Percentiles rank a stretch among this genome's conserved stretches.
phyloP scores from a whole-genome alignment of 2,797 vertebrate species.

The Podarcis lilfordi region DNA sequence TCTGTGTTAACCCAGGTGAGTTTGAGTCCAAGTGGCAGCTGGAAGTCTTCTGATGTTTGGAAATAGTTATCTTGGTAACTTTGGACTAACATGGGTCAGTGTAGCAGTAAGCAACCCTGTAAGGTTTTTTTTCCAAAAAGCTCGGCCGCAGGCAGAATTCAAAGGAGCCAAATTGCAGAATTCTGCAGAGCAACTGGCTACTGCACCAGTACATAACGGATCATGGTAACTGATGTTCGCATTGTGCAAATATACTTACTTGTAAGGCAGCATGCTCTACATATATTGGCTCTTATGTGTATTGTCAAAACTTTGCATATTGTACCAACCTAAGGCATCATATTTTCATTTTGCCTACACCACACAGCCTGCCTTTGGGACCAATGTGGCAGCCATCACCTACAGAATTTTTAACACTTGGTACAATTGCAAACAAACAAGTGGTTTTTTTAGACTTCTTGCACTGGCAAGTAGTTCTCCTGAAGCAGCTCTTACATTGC shows the following conservation, averaged over 20 bases:
- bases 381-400: neutral
- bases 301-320: neutral
- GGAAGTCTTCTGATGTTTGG: neutral
- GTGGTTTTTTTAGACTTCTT: neutral
- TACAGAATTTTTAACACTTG: neutral
- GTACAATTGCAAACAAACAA: neutral
- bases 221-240: too few species aligned
- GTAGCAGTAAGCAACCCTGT: too few species aligned
- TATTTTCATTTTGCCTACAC: neutral
- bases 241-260: neutral
- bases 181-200: neutral
- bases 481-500: neutral
- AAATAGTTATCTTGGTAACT: neutral
- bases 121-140: neutral
- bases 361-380: neutral
- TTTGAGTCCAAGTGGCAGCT: neutral
- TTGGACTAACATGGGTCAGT: neutral
- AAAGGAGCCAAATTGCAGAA: neutral
- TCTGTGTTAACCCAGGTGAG: neutral
- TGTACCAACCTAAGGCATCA: neutral
- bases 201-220: neutral
- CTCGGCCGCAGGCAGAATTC: neutral
- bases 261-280: neutral
- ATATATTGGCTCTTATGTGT: neutral
- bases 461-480: neutral